phyloP scores from a whole-genome alignment of 92 coral and sea anemone genomes.

The Epizoanthus rinbou region DNA sequence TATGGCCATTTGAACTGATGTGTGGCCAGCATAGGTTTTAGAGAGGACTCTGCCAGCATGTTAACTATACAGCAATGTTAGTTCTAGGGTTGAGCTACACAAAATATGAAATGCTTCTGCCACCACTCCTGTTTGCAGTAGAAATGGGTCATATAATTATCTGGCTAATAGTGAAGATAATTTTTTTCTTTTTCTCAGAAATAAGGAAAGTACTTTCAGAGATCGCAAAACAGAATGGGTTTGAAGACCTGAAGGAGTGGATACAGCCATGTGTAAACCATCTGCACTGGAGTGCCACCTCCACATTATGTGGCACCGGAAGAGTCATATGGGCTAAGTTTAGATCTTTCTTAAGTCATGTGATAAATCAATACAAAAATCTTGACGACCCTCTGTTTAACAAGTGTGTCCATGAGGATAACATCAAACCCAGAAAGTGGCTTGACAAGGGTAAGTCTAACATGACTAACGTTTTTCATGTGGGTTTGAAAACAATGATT shows the following conservation, averaged over 20 bases:
- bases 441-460: constrained; percentile 47
- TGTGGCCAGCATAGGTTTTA: too few relatives aligned
- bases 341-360: constrained; percentile 54
- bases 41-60: too few relatives aligned
- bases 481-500: too few relatives aligned
- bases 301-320: constrained; percentile 59
- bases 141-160: too few relatives aligned
- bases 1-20: too few relatives aligned
- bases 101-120: too few relatives aligned
- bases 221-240: constrained; percentile 44
- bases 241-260: constrained; percentile 58
- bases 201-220: constrained; percentile 41
- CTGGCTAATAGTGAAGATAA: neutral
- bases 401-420: constrained; percentile 53
- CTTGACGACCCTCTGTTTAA: constrained; percentile 50
- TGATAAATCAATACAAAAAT: constrained; percentile 43
- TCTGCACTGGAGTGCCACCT: constrained; percentile 60
- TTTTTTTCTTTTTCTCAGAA: constrained; percentile 21
- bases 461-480: too few relatives aligned
- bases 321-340: constrained; percentile 47
- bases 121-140: too few relatives aligned
- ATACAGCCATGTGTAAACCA: constrained; percentile 59
- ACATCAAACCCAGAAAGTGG: constrained; percentile 56
- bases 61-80: too few relatives aligned
- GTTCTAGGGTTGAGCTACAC: too few relatives aligned